phyloP scores from a whole-genome alignment of 2,888 invertebrate genomes.

The Sipha maydis region DNA sequence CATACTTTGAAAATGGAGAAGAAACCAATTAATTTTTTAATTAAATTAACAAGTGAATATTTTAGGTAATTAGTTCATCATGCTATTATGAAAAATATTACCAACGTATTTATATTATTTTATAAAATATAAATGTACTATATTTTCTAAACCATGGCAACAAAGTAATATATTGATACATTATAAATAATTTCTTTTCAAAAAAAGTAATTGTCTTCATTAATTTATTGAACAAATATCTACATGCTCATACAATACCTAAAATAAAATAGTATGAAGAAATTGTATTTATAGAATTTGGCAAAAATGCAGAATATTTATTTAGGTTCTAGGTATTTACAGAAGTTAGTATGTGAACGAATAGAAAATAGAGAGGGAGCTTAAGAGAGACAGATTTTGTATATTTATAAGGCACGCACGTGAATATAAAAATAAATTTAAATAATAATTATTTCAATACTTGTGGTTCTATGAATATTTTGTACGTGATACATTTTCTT shows the following conservation, averaged over 20 bases:
- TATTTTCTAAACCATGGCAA: background rate
- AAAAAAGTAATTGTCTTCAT: background rate
- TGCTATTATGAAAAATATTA: no score
- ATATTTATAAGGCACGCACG: background rate
- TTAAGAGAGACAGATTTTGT: background rate
- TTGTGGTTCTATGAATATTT: slow-evolving; percentile 1
- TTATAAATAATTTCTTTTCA: background rate
- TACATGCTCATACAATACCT: no score
- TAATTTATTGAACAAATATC: no score
- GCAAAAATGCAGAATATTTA: background rate
- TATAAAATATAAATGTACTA: background rate
- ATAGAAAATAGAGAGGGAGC: background rate
- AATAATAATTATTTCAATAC: slow-evolving; percentile 13
- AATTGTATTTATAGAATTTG: background rate
- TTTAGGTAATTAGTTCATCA: no score
- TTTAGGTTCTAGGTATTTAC: background rate
- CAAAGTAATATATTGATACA: no score
- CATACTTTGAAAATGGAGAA: background rate
- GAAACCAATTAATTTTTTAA: background rate
- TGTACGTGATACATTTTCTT: background rate
- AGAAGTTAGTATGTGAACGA: background rate
- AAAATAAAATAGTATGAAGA: no score
- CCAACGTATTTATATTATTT: no score
- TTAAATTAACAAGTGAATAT: background rate
- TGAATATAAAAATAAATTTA: slow-evolving; percentile 16